phyloP scores from a whole-genome alignment of 92 coral and sea anemone genomes.

The Montipora capitata region DNA sequence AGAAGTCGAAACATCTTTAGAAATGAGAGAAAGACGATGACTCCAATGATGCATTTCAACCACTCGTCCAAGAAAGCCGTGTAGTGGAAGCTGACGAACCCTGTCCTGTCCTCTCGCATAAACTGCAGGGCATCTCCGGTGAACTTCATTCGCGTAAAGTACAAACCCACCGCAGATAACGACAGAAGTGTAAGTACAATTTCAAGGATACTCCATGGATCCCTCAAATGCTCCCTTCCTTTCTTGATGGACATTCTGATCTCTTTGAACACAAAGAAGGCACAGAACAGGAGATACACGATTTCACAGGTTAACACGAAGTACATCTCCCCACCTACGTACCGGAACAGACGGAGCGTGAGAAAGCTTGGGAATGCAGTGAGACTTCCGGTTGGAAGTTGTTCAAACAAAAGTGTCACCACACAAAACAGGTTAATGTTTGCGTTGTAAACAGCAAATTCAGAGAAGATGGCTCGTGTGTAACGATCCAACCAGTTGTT shows the following conservation, averaged over 20 bases:
- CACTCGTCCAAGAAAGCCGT: constrained; percentile 88
- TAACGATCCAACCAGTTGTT: constrained; percentile 88
- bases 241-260: constrained; percentile 68
- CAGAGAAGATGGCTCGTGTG: constrained; percentile 93
- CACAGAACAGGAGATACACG: constrained; percentile 76
- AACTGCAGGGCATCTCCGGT: constrained; percentile 72
- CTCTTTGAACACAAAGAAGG: constrained; percentile 85
- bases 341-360: constrained; percentile 91
- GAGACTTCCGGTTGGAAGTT: constrained; percentile 88
- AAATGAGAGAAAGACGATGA: constrained; percentile 91
- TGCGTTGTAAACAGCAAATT: constrained; percentile 90
- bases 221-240: constrained; percentile 73
- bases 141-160: constrained; percentile 83
- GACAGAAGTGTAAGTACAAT: constrained; percentile 83
- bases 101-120: constrained; percentile 55
- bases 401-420: constrained; percentile 84
- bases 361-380: constrained; percentile 74
- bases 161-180: constrained; percentile 79
- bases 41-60: constrained; percentile 83
- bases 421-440: constrained; percentile 92
- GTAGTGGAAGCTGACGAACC: constrained; percentile 90
- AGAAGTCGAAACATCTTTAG: constrained; percentile 87
- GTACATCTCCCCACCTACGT: constrained; percentile 90
- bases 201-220: constrained; percentile 91
- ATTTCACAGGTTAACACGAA: constrained; percentile 87